phyloP scores from a whole-genome alignment of 2,888 invertebrate genomes.

The Julus scanicus region DNA sequence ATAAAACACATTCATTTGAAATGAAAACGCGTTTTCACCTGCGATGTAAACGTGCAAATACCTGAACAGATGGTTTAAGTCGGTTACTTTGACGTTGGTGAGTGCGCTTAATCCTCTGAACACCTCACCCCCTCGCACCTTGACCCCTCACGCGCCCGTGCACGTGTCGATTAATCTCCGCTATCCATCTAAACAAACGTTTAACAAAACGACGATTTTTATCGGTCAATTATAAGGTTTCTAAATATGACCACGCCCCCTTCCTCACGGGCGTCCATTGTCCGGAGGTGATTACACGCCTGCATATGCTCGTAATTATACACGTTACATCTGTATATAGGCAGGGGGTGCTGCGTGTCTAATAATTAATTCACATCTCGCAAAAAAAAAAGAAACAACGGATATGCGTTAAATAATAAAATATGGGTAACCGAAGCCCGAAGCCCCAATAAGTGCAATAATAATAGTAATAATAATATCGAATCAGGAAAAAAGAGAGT shows the following conservation, averaged over 20 bases:
- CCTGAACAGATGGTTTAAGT: too few relatives aligned
- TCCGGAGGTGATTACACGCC: background rate
- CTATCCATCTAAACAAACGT: background rate
- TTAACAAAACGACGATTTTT: background rate
- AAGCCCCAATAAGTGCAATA: background rate
- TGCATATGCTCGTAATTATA: background rate
- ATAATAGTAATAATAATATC: background rate
- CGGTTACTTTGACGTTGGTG: too few relatives aligned
- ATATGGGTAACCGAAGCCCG: background rate
- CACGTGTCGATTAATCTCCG: too few relatives aligned
- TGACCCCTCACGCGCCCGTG: too few relatives aligned
- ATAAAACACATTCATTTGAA: too few relatives aligned
- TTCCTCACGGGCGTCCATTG: background rate
- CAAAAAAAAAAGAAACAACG: background rate
- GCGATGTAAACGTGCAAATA: too few relatives aligned
- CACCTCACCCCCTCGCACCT: too few relatives aligned
- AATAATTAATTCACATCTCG: background rate
- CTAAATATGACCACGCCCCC: background rate
- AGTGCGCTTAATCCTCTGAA: too few relatives aligned
- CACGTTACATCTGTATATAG: background rate
- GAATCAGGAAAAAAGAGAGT: background rate
- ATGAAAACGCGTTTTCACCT: too few relatives aligned
- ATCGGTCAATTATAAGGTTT: background rate
- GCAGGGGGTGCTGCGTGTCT: background rate
- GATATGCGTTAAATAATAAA: constrained; percentile 10